Evolutionary conservation across 2,888 invertebrate species (phyloP).

Genomic region (Amiota communis): DNA sequence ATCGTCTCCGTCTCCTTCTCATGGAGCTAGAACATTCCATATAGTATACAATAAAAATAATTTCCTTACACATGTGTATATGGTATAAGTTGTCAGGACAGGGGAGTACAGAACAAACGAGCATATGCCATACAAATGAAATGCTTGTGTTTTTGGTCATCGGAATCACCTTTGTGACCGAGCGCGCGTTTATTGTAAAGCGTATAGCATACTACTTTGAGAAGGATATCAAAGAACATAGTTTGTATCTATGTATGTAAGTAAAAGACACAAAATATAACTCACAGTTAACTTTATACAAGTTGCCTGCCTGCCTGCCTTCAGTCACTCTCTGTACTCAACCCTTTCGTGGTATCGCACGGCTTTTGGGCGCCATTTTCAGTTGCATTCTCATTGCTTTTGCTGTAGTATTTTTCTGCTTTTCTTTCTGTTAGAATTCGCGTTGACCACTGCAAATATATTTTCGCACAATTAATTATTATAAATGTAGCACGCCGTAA

Average conservation of each 20-base stretch:
- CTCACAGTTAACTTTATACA: conserved; percentile 55
- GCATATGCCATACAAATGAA: background rate
- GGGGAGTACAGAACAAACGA: background rate
- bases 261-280: conserved; percentile 57
- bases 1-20: background rate
- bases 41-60: too few species aligned
- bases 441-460: conserved; percentile 66
- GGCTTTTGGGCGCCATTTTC: conserved; percentile 43
- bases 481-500: conserved; percentile 64
- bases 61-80: too few species aligned
- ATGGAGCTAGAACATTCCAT: too few species aligned
- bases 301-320: background rate
- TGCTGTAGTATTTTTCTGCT: background rate
- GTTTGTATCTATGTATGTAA: conserved; percentile 21
- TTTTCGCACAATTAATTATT: conserved; percentile 71
- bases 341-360: background rate
- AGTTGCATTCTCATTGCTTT: background rate
- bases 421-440: background rate
- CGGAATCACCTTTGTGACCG: conserved; percentile 17
- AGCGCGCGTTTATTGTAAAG: conserved; percentile 7
- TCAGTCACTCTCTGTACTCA: background rate
- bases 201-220: conserved; percentile 14
- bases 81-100: too few species aligned
- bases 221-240: background rate
- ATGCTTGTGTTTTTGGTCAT: conserved; percentile 5